Evolutionary conservation across 2,888 invertebrate species (phyloP).

Genomic region (Cataglyphis livida): DNA sequence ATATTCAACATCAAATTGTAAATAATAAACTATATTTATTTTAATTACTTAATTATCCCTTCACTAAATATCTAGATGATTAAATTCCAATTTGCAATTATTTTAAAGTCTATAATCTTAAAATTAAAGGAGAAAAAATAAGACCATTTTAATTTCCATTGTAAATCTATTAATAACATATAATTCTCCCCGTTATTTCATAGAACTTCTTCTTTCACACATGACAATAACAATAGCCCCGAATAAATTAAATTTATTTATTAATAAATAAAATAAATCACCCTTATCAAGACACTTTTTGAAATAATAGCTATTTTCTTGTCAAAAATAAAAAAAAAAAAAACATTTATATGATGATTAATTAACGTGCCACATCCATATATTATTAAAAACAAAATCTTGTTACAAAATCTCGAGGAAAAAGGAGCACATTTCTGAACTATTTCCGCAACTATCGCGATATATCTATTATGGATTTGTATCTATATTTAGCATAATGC

Average conservation of each 20-base stretch:
- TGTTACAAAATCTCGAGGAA: not conserved
- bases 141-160: not conserved
- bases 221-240: not conserved
- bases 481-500: not conserved
- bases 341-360: conserved; percentile 36
- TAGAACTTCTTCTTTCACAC: too few relatives aligned
- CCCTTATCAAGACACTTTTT: not conserved
- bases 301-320: conserved; percentile 11
- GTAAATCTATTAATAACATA: not conserved
- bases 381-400: conserved; percentile 52
- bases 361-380: conserved; percentile 65
- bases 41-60: not conserved
- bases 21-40: not conserved
- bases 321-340: not conserved
- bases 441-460: not conserved
- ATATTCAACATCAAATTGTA: not conserved
- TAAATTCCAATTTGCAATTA: not conserved
- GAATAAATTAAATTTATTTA: not conserved
- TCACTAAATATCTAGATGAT: not conserved
- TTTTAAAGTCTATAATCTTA: not conserved
- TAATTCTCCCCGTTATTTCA: not conserved
- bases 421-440: not conserved
- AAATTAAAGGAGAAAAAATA: not conserved
- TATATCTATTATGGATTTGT: not conserved
- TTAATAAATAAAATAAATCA: not conserved